These are phyloP conservation scores for Cebus imitator DNA, from an alignment of 2,113 vertebrate genomes.

Conservation along the genomic window DNA sequence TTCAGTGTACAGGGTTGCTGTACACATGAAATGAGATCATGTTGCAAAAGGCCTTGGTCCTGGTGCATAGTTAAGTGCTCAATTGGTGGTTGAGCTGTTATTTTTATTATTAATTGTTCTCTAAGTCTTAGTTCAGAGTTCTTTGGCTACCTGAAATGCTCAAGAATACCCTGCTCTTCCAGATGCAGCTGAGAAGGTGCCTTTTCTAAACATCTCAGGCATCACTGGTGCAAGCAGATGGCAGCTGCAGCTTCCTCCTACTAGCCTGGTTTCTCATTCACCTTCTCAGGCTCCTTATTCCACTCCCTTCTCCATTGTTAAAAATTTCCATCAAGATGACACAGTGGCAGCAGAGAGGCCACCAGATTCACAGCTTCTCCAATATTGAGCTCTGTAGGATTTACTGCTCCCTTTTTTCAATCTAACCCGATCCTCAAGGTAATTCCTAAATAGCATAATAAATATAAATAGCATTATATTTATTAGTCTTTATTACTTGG, in stretches of 20 bases:
- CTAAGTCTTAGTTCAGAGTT: not conserved
- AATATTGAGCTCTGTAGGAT: conserved; percentile 62
- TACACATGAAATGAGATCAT: not conserved
- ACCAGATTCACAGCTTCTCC: conserved; percentile 68
- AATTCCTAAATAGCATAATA: conserved; percentile 71
- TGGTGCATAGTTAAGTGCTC: not conserved
- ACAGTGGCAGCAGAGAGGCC: not conserved
- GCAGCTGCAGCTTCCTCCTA: not conserved
- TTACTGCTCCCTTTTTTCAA: conserved; percentile 66
- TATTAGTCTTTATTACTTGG: conserved; percentile 68
- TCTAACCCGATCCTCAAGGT: conserved; percentile 45
- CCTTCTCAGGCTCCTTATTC: not conserved
- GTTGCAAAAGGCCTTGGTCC: not conserved
- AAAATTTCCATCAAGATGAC: conserved; percentile 35
- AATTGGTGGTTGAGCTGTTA: not conserved
- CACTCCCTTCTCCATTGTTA: conserved; percentile 37
- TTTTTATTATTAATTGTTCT: not conserved
- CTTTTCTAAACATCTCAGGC: not conserved
- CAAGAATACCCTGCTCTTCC: not conserved
- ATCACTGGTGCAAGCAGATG: not conserved
- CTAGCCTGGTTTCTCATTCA: not conserved
- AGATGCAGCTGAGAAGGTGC: not conserved
- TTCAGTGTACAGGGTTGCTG: not conserved
- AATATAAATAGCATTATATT: conserved; percentile 63
- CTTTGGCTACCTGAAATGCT: not conserved